phyloP scores from a whole-genome alignment of 2,113 vertebrate species.

The Origma solitaria region DNA sequence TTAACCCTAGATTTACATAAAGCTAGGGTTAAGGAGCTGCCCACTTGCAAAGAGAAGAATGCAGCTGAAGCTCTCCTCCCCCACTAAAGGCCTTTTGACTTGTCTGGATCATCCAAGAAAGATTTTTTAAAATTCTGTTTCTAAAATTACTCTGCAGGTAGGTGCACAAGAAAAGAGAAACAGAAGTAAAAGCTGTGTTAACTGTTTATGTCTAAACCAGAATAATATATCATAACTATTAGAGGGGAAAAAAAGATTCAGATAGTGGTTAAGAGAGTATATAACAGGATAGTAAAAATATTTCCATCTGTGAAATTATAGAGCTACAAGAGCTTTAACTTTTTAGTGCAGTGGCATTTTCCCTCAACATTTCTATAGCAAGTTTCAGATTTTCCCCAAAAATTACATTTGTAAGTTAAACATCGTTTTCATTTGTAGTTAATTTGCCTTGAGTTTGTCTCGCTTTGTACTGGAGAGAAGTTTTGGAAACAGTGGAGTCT shows the following conservation, averaged over 20 bases:
- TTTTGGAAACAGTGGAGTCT: not conserved
- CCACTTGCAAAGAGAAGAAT: not conserved
- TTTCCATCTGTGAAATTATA: not conserved
- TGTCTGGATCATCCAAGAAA: not conserved
- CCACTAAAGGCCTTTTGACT: not conserved
- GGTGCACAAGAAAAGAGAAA: not conserved
- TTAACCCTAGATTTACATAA: not conserved
- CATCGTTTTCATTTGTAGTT: not conserved
- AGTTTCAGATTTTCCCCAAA: not conserved
- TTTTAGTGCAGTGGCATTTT: not conserved
- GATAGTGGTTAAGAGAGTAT: not conserved
- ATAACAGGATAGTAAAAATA: not conserved
- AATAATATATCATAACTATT: not conserved
- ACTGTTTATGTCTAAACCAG: not conserved
- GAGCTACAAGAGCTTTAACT: not conserved
- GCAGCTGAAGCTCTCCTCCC: not conserved
- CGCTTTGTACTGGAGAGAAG: not conserved
- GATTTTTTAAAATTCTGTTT: not conserved
- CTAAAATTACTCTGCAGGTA: not conserved
- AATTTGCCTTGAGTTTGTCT: not conserved
- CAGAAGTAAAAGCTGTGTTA: not conserved
- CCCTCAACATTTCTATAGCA: not conserved
- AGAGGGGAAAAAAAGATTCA: not conserved
- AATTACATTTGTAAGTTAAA: not conserved
- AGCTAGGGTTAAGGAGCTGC: not conserved